A percentile compares a stretch with the other conserved stretches of the same genome.
Conservation (phyloP, 2,797 vertebrate genomes). For the Spinibarbus caldwelli region DNA sequence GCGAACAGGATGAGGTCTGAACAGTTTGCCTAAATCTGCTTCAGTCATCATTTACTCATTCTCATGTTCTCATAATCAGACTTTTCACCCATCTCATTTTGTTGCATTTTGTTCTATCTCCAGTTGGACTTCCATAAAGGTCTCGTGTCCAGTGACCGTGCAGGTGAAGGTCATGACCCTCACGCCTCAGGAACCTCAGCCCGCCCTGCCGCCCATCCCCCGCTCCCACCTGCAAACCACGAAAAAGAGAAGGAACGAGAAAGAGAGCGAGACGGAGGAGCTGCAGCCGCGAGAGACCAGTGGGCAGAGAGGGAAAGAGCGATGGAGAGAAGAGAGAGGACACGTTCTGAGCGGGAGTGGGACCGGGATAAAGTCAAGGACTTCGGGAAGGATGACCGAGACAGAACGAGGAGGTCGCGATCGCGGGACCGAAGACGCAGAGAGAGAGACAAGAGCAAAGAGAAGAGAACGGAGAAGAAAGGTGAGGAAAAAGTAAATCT, state of each 20-base stretch:
- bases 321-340: conserved; percentile 89
- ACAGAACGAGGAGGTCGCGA: conserved; percentile 76
- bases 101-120: background rate
- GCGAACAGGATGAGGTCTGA: conserved; percentile 87
- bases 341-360: conserved; percentile 89
- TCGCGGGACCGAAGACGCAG: conserved; percentile 85
- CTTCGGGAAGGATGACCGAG: conserved; percentile 80
- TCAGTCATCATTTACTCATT: background rate
- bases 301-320: conserved; percentile 90
- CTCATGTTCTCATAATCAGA: background rate
- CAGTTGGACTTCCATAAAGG: conserved; percentile 91
- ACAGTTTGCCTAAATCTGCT: background rate
- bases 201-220: conserved; percentile 63
- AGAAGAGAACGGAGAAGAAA: conserved; percentile 89
- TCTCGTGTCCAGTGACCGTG: conserved; percentile 70
- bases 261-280: conserved; percentile 68
- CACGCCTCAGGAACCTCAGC: conserved; percentile 57
- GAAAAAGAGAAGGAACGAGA: conserved; percentile 74
- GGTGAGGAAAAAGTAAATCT: conserved; percentile 69
- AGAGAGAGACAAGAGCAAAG: conserved; percentile 89
- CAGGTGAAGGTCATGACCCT: conserved; percentile 59
- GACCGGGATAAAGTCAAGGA: conserved; percentile 92
- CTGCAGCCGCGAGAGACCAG: conserved; percentile 81
- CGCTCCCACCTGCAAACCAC: conserved; percentile 74
- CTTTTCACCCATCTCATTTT: background rate